These are phyloP conservation scores for Aphelocoma californica DNA, from an alignment of 2,797 vertebrate genomes.

Conservation along the genomic window DNA sequence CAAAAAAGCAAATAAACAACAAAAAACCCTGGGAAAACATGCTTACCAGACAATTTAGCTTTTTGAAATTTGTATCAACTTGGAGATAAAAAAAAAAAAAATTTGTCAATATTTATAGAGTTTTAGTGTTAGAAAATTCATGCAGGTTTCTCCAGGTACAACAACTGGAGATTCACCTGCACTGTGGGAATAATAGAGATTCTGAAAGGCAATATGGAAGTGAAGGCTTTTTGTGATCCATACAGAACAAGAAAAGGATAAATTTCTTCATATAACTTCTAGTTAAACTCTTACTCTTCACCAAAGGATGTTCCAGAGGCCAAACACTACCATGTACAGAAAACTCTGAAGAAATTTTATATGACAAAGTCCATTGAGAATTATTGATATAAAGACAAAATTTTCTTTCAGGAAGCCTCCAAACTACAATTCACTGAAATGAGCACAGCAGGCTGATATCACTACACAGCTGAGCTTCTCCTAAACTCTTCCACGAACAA, in stretches of 20 bases:
- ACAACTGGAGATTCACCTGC: neutral
- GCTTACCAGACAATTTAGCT: neutral
- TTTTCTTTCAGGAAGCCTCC: neutral
- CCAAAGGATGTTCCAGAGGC: neutral
- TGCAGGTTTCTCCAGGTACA: neutral
- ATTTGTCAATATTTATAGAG: neutral
- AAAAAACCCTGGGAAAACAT: rapidly evolving
- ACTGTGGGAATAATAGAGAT: neutral
- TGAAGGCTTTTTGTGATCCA: neutral
- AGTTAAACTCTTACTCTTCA: neutral
- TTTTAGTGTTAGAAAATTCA: neutral
- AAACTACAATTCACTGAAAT: neutral
- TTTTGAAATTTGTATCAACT: neutral
- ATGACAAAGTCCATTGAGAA: neutral
- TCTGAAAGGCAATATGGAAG: neutral
- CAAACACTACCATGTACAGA: neutral
- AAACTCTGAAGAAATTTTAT: neutral
- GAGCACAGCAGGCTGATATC: neutral
- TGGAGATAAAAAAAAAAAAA: neutral
- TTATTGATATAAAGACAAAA: neutral
- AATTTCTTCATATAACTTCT: neutral
- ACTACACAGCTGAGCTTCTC: neutral
- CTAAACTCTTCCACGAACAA: neutral
- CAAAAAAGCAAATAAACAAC: neutral
- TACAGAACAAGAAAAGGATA: neutral